These are phyloP conservation scores for Gymnogyps californianus DNA, from an alignment of 2,113 vertebrate genomes.

Conservation along the genomic window DNA sequence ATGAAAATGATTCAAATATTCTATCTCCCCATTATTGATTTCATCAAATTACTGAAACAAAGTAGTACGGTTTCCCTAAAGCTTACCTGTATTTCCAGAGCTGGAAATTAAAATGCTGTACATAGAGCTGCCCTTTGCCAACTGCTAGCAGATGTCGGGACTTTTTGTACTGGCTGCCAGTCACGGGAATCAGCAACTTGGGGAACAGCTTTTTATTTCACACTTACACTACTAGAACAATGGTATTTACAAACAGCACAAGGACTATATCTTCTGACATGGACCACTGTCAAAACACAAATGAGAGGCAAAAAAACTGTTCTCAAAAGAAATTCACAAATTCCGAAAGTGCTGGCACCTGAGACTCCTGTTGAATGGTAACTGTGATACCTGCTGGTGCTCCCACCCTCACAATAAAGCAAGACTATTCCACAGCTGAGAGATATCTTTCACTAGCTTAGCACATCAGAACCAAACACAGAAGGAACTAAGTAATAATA, in stretches of 20 bases:
- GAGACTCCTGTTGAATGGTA: background rate
- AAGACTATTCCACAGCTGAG: background rate
- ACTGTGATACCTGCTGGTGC: background rate
- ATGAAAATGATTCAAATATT: background rate
- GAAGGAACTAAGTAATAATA: background rate
- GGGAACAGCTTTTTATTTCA: background rate
- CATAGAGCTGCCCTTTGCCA: background rate
- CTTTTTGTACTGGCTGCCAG: background rate
- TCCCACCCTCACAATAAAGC: background rate
- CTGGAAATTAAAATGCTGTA: background rate
- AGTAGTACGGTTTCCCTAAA: background rate
- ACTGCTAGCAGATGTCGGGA: background rate
- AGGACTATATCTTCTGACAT: background rate
- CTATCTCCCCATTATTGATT: background rate
- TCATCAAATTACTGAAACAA: background rate
- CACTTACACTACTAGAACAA: background rate
- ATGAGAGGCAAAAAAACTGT: background rate
- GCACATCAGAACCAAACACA: background rate
- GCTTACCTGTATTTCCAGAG: background rate
- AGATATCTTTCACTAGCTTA: background rate
- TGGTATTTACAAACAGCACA: background rate
- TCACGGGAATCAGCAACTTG: background rate
- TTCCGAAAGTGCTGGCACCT: background rate
- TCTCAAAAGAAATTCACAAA: background rate
- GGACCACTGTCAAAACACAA: background rate